These are phyloP conservation scores for Parnassius glacialis DNA, from an alignment of 2,888 invertebrate species.

Conservation along the genomic window DNA sequence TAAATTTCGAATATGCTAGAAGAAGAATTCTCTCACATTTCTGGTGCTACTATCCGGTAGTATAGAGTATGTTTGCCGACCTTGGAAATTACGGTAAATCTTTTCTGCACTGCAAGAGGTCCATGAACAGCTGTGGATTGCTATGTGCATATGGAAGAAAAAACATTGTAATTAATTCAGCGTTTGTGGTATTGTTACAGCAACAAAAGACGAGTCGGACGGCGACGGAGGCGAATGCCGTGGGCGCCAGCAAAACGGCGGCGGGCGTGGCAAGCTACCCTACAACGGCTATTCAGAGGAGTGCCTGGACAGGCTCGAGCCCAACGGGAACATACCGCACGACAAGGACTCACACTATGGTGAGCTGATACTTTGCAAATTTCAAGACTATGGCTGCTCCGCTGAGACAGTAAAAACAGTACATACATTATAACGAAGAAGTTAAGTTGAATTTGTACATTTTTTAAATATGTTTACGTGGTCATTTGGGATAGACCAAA, in stretches of 20 bases:
- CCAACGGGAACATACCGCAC: slow-evolving; percentile 95
- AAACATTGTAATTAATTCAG: slow-evolving; percentile 12
- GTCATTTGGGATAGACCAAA: no score
- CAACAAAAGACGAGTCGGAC: slow-evolving; percentile 95
- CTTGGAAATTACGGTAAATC: background rate
- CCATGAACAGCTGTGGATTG: no score
- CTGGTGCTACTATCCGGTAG: no score
- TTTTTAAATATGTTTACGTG: no score
- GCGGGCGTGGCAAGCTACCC: slow-evolving; percentile 88
- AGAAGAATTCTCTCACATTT: no score
- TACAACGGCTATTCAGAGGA: slow-evolving; percentile 97
- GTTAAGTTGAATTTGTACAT: no score
- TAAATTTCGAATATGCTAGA: no score
- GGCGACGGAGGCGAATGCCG: slow-evolving; percentile 69
- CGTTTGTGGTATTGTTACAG: slow-evolving; percentile 80
- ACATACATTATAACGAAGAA: no score
- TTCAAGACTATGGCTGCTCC: no score
- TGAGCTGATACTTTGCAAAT: slow-evolving; percentile 38
- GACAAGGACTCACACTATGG: slow-evolving; percentile 87
- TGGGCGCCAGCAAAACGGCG: slow-evolving; percentile 81
- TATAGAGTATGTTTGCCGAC: background rate
- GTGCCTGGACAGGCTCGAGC: slow-evolving; percentile 95
- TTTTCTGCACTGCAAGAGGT: no score
- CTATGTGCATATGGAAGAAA: no score
- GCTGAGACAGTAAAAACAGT: no score